Evolutionary conservation across 2,113 vertebrate genomes (phyloP).

Genomic region (Catharus fuscescens): DNA sequence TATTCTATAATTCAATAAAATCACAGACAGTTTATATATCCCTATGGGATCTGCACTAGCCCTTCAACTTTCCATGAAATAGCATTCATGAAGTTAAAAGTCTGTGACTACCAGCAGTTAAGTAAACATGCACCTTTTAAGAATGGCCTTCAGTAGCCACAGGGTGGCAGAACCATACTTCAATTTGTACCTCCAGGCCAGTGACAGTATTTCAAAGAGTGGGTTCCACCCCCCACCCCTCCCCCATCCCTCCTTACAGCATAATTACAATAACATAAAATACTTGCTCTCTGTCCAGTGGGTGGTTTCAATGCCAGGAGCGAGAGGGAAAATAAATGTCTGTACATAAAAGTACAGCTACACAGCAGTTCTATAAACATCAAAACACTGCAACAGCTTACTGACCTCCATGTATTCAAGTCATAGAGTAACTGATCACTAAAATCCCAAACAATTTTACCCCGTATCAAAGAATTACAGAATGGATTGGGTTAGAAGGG

Average conservation of each 20-base stretch:
- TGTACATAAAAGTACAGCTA: fast-evolving
- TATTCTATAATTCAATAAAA: background rate
- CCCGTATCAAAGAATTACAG: background rate
- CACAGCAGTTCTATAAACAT: background rate
- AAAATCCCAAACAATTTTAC: background rate
- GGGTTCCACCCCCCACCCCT: background rate
- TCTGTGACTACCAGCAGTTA: background rate
- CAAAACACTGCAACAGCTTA: background rate
- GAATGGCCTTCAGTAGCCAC: background rate
- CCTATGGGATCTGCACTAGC: background rate
- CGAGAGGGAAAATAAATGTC: background rate
- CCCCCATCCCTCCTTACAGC: too few species aligned
- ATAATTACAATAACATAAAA: background rate
- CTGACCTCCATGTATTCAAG: background rate
- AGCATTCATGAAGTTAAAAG: background rate
- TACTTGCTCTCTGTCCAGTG: background rate
- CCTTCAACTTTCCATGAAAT: background rate
- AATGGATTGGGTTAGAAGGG: background rate
- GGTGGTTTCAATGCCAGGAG: background rate
- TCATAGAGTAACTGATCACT: background rate
- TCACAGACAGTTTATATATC: background rate
- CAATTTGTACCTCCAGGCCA: background rate
- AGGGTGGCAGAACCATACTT: conserved; percentile 38
- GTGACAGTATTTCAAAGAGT: background rate
- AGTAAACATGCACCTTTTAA: background rate